Percentiles rank a stretch among this genome's conserved stretches.
These are phyloP conservation scores for Spodoptera exigua DNA, from an alignment of 2,888 invertebrate species.

Conservation along the genomic window DNA sequence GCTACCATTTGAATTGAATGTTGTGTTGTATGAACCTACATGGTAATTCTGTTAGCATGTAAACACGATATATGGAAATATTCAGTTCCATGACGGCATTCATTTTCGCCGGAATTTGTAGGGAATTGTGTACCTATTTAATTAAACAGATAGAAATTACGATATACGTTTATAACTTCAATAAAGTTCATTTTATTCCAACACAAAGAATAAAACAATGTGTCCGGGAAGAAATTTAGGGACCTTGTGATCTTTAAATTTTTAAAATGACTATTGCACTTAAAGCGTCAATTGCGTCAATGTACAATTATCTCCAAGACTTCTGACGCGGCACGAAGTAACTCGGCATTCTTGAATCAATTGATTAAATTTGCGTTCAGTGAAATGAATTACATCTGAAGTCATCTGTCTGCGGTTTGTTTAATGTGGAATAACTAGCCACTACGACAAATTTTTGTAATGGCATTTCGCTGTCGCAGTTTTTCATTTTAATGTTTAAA, in stretches of 20 bases:
- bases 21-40: constrained; percentile 2
- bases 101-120: not conserved
- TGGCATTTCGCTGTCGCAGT: too few relatives aligned
- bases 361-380: constrained; percentile 40
- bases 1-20: constrained; percentile 2
- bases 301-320: constrained; percentile 15
- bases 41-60: constrained; percentile 20
- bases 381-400: constrained; percentile 13
- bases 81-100: not conserved
- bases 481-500: too few relatives aligned
- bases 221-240: too few relatives aligned
- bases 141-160: not conserved
- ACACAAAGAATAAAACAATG: too few relatives aligned
- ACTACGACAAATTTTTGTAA: not conserved
- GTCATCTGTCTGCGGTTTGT: not conserved
- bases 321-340: constrained; percentile 20
- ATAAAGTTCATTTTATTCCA: too few relatives aligned
- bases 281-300: constrained; percentile 24
- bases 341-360: constrained; percentile 40
- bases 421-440: constrained; percentile 1
- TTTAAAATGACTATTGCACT: constrained; percentile 2
- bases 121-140: constrained; percentile 3
- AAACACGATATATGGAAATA: constrained; percentile 19
- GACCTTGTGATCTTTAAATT: too few relatives aligned
- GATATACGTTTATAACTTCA: too few relatives aligned